phyloP scores from a whole-genome alignment of 2,888 invertebrate genomes.

The Heliconius cydno region DNA sequence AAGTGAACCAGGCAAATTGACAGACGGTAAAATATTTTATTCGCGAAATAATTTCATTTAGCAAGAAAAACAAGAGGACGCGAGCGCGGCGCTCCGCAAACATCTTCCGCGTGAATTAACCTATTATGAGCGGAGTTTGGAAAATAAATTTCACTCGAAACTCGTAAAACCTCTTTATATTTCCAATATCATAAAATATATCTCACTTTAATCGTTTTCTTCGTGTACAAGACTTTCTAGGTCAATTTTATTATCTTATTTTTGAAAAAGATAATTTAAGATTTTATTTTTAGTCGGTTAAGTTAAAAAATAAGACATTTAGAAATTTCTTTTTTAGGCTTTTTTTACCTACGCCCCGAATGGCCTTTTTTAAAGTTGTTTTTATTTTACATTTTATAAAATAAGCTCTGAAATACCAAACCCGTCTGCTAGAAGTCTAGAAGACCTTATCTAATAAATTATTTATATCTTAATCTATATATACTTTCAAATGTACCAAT shows the following conservation, averaged over 20 bases:
- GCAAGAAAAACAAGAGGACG: slow-evolving; percentile 74
- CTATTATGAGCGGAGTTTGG: slow-evolving; percentile 74
- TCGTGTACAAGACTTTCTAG: background rate
- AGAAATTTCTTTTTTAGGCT: too few species aligned
- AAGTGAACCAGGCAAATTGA: slow-evolving; percentile 75
- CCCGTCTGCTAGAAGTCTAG: too few species aligned
- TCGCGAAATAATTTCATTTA: slow-evolving; percentile 80
- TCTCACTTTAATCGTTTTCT: slow-evolving; percentile 11
- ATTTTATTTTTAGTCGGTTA: background rate
- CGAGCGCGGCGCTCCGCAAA: slow-evolving; percentile 62
- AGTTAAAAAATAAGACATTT: background rate
- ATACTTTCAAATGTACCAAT: background rate
- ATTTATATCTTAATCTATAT: too few species aligned
- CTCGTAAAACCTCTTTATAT: slow-evolving; percentile 63
- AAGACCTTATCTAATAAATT: too few species aligned
- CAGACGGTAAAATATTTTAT: slow-evolving; percentile 84
- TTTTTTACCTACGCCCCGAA: too few species aligned
- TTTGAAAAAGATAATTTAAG: background rate
- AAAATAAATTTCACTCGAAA: slow-evolving; percentile 70
- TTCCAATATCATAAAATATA: slow-evolving; percentile 47
- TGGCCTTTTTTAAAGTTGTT: too few species aligned
- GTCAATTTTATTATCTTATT: background rate
- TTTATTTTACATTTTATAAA: too few species aligned
- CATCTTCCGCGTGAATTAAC: slow-evolving; percentile 80
- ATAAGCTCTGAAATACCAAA: too few species aligned